Percentiles rank a stretch among this genome's conserved stretches.
phyloP scores from a whole-genome alignment of 2,113 vertebrate species.

The Trematocara unimaculatum region DNA sequence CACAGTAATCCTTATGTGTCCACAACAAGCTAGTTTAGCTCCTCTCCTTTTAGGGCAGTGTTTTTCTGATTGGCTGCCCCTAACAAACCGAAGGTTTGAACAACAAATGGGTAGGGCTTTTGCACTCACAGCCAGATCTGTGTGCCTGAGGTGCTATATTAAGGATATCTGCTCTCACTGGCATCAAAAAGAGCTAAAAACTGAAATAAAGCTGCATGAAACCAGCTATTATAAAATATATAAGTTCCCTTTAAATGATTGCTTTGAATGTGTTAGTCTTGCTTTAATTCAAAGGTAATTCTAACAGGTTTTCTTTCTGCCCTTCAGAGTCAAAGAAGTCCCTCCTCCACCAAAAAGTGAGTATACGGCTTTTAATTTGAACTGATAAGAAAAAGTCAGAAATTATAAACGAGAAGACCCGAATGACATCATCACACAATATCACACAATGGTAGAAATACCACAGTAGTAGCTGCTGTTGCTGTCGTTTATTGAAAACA shows the following conservation, averaged over 20 bases:
- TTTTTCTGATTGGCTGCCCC: neutral
- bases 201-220: neutral
- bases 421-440: neutral
- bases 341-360: constrained; percentile 72
- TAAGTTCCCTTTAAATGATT: neutral
- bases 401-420: neutral
- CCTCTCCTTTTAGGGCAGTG: neutral
- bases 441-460: neutral
- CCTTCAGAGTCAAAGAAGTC: constrained; percentile 66
- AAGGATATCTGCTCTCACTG: neutral
- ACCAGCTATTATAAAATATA: neutral
- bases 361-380: neutral
- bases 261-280: neutral
- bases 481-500: neutral
- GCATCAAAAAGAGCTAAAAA: neutral
- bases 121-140: neutral
- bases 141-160: neutral
- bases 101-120: neutral
- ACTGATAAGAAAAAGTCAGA: neutral
- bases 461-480: neutral
- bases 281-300: neutral
- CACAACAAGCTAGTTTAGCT: neutral
- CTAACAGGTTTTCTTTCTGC: constrained; percentile 13
- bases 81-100: neutral
- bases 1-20: neutral